These are phyloP conservation scores for Protonemura montana DNA, from an alignment of 2,888 invertebrate species.

Conservation along the genomic window DNA sequence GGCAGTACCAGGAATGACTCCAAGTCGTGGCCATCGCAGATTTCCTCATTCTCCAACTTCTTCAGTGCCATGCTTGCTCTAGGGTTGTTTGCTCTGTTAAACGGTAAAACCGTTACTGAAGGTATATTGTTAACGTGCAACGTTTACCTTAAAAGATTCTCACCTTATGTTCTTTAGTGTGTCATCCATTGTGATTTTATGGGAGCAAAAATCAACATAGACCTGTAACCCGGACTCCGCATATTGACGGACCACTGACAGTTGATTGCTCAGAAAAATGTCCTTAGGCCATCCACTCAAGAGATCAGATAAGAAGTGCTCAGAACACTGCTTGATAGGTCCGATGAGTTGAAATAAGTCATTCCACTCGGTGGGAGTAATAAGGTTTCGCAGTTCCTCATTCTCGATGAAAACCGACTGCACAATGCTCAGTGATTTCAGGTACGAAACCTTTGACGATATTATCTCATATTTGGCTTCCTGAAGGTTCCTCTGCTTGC, in stretches of 20 bases:
- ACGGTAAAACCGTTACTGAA: too few species aligned
- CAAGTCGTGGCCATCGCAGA: conserved; percentile 39
- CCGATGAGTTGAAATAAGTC: not conserved
- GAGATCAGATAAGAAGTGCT: conserved; percentile 41
- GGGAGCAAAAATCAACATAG: conserved; percentile 42
- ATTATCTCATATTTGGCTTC: conserved; percentile 69
- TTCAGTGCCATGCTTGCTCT: not conserved
- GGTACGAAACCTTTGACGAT: conserved; percentile 67
- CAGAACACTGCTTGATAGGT: conserved; percentile 42
- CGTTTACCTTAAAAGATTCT: too few species aligned
- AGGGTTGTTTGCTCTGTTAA: conserved; percentile 54
- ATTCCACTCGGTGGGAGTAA: not conserved
- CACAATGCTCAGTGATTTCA: conserved; percentile 64
- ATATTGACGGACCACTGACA: conserved; percentile 33
- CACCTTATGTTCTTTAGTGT: conserved; percentile 55
- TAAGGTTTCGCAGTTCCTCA: conserved; percentile 41
- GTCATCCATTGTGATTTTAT: conserved; percentile 34
- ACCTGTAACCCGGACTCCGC: conserved; percentile 36
- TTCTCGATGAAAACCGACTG: conserved; percentile 53
- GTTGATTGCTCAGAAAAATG: conserved; percentile 30
- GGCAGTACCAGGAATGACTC: conserved; percentile 45
- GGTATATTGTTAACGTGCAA: too few species aligned
- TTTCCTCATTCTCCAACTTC: conserved; percentile 41
- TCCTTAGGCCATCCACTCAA: conserved; percentile 40
- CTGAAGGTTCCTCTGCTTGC: conserved; percentile 55